These are phyloP conservation scores for Parnassius orleans DNA, from an alignment of 2,888 invertebrate genomes.

Conservation along the genomic window DNA sequence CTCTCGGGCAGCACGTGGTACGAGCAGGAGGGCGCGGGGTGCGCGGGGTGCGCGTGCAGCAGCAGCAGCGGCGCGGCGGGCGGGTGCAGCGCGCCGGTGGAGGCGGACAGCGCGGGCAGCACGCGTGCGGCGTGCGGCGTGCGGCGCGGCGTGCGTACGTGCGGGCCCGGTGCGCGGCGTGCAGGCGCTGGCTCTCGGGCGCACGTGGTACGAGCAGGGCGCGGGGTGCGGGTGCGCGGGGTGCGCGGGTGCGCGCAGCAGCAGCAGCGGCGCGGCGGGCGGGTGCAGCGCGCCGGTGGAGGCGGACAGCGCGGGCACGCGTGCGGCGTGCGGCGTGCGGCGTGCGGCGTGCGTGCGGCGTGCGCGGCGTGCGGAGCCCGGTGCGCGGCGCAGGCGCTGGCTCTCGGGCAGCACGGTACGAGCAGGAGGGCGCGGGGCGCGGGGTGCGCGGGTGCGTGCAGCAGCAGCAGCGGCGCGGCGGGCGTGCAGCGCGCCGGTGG, in stretches of 20 bases:
- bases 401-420: constrained; percentile 51
- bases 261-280: constrained; percentile 21
- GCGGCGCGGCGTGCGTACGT: background rate
- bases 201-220: constrained; percentile 42
- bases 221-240: constrained; percentile 6
- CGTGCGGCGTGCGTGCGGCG: constrained; percentile 1
- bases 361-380: constrained; percentile 26
- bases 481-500: constrained; percentile 41
- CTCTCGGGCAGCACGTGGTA: constrained; percentile 51
- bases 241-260: constrained; percentile 18
- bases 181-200: constrained; percentile 47
- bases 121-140: constrained; percentile 16
- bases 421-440: constrained; percentile 35
- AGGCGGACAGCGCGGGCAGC: constrained; percentile 44
- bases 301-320: constrained; percentile 45
- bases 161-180: constrained; percentile 23
- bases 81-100: constrained; percentile 28
- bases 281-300: constrained; percentile 29
- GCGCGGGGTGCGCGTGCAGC: constrained; percentile 1
- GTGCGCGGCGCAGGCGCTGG: constrained; percentile 40
- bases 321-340: constrained; percentile 22
- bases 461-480: constrained; percentile 41
- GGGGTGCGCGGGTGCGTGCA: constrained; percentile 38
- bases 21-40: constrained; percentile 34
- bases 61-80: constrained; percentile 21